These are phyloP conservation scores for Australoheros scitulus DNA, from an alignment of 2,113 vertebrate genomes.

Conservation along the genomic window DNA sequence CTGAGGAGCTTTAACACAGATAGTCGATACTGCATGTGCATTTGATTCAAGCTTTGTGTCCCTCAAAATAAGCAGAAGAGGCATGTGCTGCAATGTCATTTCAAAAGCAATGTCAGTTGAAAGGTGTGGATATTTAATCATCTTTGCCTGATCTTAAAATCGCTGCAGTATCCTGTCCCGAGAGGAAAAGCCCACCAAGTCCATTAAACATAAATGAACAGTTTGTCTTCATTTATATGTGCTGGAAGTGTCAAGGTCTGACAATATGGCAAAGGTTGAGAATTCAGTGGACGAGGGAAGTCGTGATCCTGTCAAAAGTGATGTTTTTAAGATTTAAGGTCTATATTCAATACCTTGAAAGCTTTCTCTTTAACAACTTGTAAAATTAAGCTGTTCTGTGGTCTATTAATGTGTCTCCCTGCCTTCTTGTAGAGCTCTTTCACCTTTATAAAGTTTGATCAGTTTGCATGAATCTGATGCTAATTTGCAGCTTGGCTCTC, in stretches of 20 bases:
- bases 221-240: constrained; percentile 54
- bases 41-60: constrained; percentile 21
- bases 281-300: constrained; percentile 15
- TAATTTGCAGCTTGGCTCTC: constrained; percentile 29
- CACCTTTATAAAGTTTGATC: constrained; percentile 34
- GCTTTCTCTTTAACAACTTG: constrained; percentile 23
- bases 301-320: constrained; percentile 31
- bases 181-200: constrained; percentile 47
- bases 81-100: constrained; percentile 11
- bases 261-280: constrained; percentile 34
- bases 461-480: constrained; percentile 33
- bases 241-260: constrained; percentile 23
- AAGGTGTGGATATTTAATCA: constrained; percentile 46
- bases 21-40: not conserved
- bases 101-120: constrained; percentile 1
- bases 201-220: constrained; percentile 43
- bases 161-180: constrained; percentile 19
- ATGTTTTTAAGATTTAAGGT: constrained; percentile 18
- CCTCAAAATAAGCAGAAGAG: not conserved
- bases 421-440: constrained; percentile 5
- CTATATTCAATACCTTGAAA: constrained; percentile 22
- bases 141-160: constrained; percentile 49
- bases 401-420: constrained; percentile 17
- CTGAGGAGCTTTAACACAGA: not conserved
- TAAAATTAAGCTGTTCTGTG: constrained; percentile 42